Base-by-base conservation (phyloP, 2,113 vertebrate genomes). In the Tetrao urogallus region DNA sequence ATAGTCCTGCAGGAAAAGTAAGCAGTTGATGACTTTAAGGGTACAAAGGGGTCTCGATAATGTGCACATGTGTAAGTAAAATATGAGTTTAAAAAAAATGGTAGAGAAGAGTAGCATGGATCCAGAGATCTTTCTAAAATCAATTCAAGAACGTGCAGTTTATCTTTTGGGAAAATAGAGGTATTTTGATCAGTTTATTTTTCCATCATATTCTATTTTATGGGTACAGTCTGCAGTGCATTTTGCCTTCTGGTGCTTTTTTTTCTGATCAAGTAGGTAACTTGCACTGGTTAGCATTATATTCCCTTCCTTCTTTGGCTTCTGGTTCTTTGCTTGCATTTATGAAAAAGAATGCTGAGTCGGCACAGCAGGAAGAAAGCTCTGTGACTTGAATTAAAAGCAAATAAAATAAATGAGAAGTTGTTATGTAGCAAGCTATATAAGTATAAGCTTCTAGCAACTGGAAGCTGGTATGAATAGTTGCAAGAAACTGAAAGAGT, bases 371-470 rank as follows among this genome's bases (percentile, higher is more conserved):
- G 50, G 66, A 85, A 66, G n/a, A 48, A 61, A 91, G 85, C 82
- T 92, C 85, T 94, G 85, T 94, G 96, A 85, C 90, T 83, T 75
- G 77, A 95, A 95, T 93, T 42, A 81, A 86, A 88, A 94, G 10
- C 38, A 92, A 93, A 75, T 88, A 80, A 70, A 79, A 76, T 34
- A 24, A 82, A 65, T 28, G 30, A 73, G 61, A 36, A 54, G 60
- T 17, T 22, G 14, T 74, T 74, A 36, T 3, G 10, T 34, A 13
- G 65, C 19, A 83, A 94, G 42, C 69, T 91, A 14, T 72, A 65
- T 9, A 74, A 69, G 21, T 64, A 57, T 71, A 47, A 58, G 36
- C 48, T 28, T 30, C 54, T 27, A 78, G 57, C 42, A 86, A n/a
- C 13, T 75, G 27, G 74, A 42, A 14, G 61, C 8, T 42, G 19